Percentiles rank a stretch among this genome's conserved stretches.
Conservation (phyloP, 2,113 vertebrate species). For the Synchiropus splendidus region DNA sequence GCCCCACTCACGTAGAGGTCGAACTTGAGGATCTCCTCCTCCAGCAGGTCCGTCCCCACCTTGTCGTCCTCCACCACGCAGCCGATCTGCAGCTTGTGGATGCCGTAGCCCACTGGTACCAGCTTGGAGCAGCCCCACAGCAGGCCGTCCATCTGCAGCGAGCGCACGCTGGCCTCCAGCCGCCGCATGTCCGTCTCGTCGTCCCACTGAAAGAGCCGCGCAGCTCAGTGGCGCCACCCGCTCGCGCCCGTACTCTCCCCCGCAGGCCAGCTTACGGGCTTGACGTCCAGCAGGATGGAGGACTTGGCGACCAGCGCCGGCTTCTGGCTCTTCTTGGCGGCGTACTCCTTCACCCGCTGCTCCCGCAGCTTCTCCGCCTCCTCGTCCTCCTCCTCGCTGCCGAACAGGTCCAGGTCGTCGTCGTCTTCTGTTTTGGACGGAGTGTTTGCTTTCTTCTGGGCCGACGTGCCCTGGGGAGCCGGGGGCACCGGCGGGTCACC, state of each 20-base stretch:
- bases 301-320: constrained; percentile 85
- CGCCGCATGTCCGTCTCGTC: constrained; percentile 92
- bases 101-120: constrained; percentile 88
- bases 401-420: constrained; percentile 83
- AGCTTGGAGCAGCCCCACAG: constrained; percentile 89
- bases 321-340: constrained; percentile 84
- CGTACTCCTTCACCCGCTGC: constrained; percentile 80
- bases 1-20: constrained; percentile 81
- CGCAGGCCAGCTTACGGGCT: constrained; percentile 72
- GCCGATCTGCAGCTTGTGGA: constrained; percentile 91
- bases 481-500: too few species aligned
- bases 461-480: constrained; percentile 35
- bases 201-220: constrained; percentile 77
- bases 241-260: not conserved
- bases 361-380: constrained; percentile 80
- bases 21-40: constrained; percentile 94
- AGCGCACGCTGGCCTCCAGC: constrained; percentile 86
- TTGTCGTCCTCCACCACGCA: constrained; percentile 96
- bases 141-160: constrained; percentile 78
- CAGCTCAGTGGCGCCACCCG: not conserved
- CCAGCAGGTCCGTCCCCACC: constrained; percentile 86
- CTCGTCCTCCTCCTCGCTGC: constrained; percentile 83
- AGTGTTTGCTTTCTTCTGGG: constrained; percentile 34
- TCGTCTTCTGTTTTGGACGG: constrained; percentile 37
- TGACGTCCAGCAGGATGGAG: constrained; percentile 91